These are phyloP conservation scores for Cossypha heuglini DNA, from an alignment of 2,797 vertebrate species.

Conservation along the genomic window DNA sequence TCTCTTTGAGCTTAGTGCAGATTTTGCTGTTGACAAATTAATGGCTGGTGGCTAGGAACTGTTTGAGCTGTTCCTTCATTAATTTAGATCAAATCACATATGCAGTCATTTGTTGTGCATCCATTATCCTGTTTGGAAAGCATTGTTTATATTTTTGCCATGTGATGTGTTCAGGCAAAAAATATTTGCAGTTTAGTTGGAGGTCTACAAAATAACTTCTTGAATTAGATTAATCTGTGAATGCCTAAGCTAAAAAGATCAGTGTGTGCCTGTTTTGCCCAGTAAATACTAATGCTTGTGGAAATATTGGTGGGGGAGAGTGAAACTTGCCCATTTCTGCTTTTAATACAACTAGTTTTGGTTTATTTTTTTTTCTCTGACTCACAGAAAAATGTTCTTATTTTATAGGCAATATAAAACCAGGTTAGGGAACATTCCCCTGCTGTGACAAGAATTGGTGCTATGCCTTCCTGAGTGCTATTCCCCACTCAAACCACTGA, in stretches of 20 bases:
- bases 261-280: background rate
- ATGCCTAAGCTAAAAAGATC: background rate
- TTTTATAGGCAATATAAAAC: conserved; percentile 26
- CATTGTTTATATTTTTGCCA: background rate
- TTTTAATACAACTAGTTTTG: background rate
- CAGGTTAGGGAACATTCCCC: background rate
- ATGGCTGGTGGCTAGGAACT: background rate
- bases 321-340: background rate
- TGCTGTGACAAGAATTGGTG: background rate
- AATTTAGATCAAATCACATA: background rate
- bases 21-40: background rate
- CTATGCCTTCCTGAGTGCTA: background rate
- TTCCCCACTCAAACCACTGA: background rate
- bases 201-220: background rate
- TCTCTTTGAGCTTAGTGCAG: background rate
- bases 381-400: background rate
- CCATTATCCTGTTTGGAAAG: background rate
- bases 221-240: background rate
- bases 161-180: background rate
- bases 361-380: background rate
- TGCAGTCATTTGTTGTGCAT: background rate
- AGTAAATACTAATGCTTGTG: background rate
- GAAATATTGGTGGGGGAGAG: background rate
- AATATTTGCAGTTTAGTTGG: background rate
- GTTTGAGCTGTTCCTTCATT: background rate